phyloP scores from a whole-genome alignment of 2,113 vertebrate species.

The Pithys albifrons region DNA sequence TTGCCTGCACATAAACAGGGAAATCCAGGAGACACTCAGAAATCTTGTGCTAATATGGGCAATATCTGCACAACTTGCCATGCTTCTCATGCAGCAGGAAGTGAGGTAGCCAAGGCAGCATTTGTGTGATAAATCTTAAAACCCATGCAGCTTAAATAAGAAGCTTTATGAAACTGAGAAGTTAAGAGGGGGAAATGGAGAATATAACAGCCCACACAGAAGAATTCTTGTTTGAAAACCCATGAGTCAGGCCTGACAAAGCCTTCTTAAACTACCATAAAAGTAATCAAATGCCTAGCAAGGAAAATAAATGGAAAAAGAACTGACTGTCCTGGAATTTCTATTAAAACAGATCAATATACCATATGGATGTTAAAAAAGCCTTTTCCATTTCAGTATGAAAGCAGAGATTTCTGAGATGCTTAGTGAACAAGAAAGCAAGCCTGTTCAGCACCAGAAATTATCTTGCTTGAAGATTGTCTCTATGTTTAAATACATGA shows the following conservation, averaged over 20 bases:
- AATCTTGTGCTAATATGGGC: neutral
- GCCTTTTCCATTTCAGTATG: neutral
- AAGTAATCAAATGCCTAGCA: neutral
- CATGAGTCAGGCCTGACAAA: neutral
- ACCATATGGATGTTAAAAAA: neutral
- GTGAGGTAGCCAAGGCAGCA: neutral
- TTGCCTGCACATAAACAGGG: neutral
- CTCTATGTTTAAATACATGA: neutral
- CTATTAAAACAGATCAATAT: neutral
- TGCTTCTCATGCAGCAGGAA: neutral
- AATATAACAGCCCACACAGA: neutral
- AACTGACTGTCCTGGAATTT: neutral
- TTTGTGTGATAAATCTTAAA: neutral
- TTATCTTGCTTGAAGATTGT: neutral
- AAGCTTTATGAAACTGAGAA: neutral
- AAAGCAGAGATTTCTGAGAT: neutral
- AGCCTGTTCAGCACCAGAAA: neutral
- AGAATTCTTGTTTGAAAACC: neutral
- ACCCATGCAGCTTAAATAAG: neutral
- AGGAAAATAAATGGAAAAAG: slow-evolving; percentile 21
- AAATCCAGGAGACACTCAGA: neutral
- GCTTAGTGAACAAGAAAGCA: neutral
- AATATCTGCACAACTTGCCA: neutral
- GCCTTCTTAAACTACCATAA: neutral
- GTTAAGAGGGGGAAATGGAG: neutral